A percentile compares a stretch with the other conserved stretches of the same genome.
These are phyloP conservation scores for Stictonetta naevosa DNA, from an alignment of 2,113 vertebrate species.

Conservation along the genomic window DNA sequence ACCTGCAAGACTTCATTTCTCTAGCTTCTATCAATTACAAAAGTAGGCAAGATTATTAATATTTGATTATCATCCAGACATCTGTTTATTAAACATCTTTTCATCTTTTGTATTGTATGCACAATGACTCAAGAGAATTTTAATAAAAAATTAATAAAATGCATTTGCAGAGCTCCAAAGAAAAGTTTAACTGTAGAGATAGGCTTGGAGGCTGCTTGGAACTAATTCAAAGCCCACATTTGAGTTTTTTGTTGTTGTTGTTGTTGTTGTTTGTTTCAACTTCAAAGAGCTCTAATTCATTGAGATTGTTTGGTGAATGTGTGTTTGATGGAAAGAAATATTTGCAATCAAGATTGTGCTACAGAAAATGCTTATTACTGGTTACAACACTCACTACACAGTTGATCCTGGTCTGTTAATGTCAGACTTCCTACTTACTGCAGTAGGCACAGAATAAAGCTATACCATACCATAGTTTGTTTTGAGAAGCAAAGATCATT, in stretches of 20 bases:
- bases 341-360: background rate
- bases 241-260: too few relatives aligned
- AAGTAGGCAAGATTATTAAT: background rate
- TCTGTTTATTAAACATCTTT: background rate
- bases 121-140: background rate
- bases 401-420: background rate
- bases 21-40: background rate
- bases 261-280: too few relatives aligned
- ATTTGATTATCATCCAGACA: background rate
- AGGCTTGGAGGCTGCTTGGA: background rate
- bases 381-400: background rate
- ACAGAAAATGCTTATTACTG: background rate
- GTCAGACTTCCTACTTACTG: background rate
- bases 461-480: background rate
- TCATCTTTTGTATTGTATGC: background rate
- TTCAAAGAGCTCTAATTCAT: background rate
- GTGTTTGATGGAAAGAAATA: background rate
- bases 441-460: background rate
- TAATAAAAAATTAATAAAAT: background rate
- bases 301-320: background rate
- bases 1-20: background rate
- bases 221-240: background rate
- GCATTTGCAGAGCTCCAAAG: background rate
- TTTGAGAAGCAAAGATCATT: background rate
- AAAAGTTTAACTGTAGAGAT: background rate